Evolutionary conservation across 2,797 vertebrate genomes (phyloP).

Genomic region (Girardinus metallicus): DNA sequence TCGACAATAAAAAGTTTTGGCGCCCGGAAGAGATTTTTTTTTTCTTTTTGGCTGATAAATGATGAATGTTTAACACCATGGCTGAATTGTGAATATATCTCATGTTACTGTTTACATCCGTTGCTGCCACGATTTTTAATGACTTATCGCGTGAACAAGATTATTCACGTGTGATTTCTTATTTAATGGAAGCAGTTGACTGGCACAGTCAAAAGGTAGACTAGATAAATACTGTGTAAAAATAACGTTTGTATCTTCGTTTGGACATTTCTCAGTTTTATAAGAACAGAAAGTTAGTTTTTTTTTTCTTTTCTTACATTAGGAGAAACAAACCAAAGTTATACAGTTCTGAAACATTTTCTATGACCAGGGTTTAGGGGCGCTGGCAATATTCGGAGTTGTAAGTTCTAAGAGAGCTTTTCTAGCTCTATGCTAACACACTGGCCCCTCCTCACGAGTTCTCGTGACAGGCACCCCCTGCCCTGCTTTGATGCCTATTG

Average conservation of each 20-base stretch:
- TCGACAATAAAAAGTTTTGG: too few species aligned
- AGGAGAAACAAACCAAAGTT: not conserved
- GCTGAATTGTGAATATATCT: too few species aligned
- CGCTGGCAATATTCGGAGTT: not conserved
- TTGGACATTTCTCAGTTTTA: not conserved
- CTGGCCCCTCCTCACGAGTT: constrained; percentile 49
- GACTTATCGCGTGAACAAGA: too few species aligned
- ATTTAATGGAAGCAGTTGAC: not conserved
- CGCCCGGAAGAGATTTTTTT: too few species aligned
- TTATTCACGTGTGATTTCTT: too few species aligned
- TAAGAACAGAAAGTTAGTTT: not conserved
- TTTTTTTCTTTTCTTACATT: not conserved
- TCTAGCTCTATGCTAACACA: not conserved
- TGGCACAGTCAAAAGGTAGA: not conserved
- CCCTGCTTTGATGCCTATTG: constrained; percentile 42
- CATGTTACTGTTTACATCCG: too few species aligned
- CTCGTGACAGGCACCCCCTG: constrained; percentile 61
- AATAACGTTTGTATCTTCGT: not conserved
- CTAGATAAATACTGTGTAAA: not conserved
- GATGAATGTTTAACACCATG: too few species aligned
- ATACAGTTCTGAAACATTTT: not conserved
- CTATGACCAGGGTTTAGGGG: not conserved
- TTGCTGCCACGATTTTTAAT: too few species aligned
- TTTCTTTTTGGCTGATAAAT: too few species aligned
- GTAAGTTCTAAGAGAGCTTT: not conserved